Evolutionary conservation across 1,140 invertebrate genomes (phyloP), one percentile per base, ranked within the genome.

Genomic region (Nasonia vitripennis): DNA sequence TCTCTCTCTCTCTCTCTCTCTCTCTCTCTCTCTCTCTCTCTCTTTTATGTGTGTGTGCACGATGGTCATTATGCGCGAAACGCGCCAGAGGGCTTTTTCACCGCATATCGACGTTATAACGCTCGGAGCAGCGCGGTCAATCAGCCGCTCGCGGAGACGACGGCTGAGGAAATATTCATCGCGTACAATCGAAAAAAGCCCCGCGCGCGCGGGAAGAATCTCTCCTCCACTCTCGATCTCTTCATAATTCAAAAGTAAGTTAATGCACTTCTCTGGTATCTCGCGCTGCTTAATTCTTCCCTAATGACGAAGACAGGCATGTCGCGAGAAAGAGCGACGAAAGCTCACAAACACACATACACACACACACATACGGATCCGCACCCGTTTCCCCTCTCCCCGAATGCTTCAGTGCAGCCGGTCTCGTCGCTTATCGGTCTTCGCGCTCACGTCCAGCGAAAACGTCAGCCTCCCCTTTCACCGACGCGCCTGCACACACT

Each of bases 231-330:
- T 80, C 10, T 41, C 17, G 75, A 6, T 80, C 37, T 81, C 68
- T 11, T 9, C 27, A 88, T 88, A 84, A 89, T 88, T 87, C 84
- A 87, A 89, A 83, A 88, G 87, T 85, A 86, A 81, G 87, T 73
- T 88, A 89, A 88, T 87, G 87, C 87, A 87, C 68, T 88, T 86
- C 84, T 81, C 83, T 80, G 7, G 48, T 51, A 51, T 51, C 2
- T 14, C 12, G 48, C 17, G 41, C 9, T 17, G 48, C 14, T 14
- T 51, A n/a, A n/a, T 62, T 62, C 17, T 62, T 20, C 1, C 14
- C 55, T 20, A 7, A 62, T 62, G 6, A 62, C 55, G 0, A n/a
- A 62, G 55, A n/a, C 17, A n/a, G 55, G 7, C 55, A 20, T 20
- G 55, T 62, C 55, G 17, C 55, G 17, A 62, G 55, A 62, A 62